phyloP scores from a whole-genome alignment of 2,888 invertebrate genomes.

The Magallana nippona region DNA sequence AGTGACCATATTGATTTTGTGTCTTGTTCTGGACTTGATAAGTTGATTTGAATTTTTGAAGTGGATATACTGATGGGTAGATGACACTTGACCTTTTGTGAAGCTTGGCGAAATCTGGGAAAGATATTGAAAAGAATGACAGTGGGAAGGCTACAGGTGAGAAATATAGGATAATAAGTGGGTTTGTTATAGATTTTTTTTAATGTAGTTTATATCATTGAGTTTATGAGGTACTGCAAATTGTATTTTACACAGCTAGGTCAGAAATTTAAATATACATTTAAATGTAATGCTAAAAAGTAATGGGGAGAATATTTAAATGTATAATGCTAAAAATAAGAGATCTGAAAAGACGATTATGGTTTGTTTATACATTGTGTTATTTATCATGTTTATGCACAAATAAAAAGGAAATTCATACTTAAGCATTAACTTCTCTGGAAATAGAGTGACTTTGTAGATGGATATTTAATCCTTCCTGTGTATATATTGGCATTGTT shows the following conservation, averaged over 20 bases:
- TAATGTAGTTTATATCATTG: too few species aligned
- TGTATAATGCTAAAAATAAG: too few species aligned
- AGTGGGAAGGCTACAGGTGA: slow-evolving; percentile 1
- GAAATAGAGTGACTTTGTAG: background rate
- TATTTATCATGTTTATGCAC: too few species aligned
- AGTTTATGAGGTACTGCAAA: too few species aligned
- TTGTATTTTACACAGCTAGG: too few species aligned
- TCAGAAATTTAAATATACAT: too few species aligned
- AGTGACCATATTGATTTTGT: background rate
- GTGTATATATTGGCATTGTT: background rate
- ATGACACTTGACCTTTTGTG: background rate
- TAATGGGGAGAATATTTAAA: too few species aligned
- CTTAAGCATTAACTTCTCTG: too few species aligned
- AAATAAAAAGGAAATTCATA: background rate
- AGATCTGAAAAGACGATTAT: too few species aligned
- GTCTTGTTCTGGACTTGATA: background rate
- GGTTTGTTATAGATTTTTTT: too few species aligned
- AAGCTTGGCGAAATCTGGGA: background rate
- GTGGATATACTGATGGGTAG: background rate
- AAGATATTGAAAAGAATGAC: background rate
- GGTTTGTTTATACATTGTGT: too few species aligned
- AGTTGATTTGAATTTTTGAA: background rate
- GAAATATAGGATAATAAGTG: background rate
- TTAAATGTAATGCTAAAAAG: too few species aligned
- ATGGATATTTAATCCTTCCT: background rate